Percentiles rank a stretch among this genome's conserved stretches.
These are phyloP conservation scores for Archaeoteleia sp. DNA, from an alignment of 2,888 invertebrate species.

Conservation along the genomic window DNA sequence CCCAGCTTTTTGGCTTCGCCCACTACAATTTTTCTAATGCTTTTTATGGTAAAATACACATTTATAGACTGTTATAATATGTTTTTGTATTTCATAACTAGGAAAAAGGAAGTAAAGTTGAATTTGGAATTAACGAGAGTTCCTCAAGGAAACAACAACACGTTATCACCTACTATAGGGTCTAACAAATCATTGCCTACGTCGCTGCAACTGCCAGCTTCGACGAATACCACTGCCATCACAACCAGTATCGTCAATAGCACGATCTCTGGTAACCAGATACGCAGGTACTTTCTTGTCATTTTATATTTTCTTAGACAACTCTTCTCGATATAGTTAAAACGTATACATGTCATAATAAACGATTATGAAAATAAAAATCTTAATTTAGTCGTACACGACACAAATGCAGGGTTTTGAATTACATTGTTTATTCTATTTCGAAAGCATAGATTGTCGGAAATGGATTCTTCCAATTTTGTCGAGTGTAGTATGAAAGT, in stretches of 20 bases:
- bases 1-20: slow-evolving; percentile 39
- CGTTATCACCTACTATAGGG: slow-evolving; percentile 67
- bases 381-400: no score
- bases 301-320: slow-evolving; percentile 1
- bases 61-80: no score
- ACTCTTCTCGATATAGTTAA: no score
- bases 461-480: no score
- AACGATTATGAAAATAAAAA: no score
- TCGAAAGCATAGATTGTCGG: no score
- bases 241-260: slow-evolving; percentile 75
- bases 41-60: no score
- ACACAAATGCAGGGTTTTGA: no score
- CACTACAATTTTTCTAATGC: no score
- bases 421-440: no score
- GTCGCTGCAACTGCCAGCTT: slow-evolving; percentile 65
- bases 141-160: slow-evolving; percentile 69
- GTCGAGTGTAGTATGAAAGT: no score
- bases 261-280: slow-evolving; percentile 74
- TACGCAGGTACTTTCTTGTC: slow-evolving; percentile 67
- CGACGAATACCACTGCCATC: slow-evolving; percentile 76
- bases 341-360: not conserved
- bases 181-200: slow-evolving; percentile 66
- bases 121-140: slow-evolving; percentile 72
- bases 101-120: slow-evolving; percentile 72
- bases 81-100: slow-evolving; percentile 45